These are phyloP conservation scores for Halocynthia aurantium DNA, from an alignment of 23 tunicate genomes.

Conservation along the genomic window DNA sequence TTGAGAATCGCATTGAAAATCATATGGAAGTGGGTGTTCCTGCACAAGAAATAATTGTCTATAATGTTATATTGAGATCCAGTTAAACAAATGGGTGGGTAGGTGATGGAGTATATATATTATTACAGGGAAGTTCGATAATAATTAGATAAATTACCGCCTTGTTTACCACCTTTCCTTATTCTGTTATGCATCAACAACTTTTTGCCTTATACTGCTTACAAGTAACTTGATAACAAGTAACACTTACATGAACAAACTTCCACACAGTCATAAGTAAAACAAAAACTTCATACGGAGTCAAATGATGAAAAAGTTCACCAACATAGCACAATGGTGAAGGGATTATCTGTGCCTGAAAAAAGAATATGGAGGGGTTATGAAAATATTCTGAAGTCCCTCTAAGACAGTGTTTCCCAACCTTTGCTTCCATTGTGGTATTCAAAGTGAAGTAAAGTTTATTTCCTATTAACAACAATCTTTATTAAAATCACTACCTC, in stretches of 20 bases:
- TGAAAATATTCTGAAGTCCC: neutral
- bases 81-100: neutral
- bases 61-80: neutral
- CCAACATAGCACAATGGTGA: constrained; percentile 60
- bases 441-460: no score
- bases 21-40: constrained; percentile 59
- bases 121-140: no score
- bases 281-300: constrained; percentile 60
- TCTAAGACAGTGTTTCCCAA: neutral
- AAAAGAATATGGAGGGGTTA: neutral
- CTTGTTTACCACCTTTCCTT: neutral
- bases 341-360: constrained; percentile 71
- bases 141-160: neutral
- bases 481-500: no score
- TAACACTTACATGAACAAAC: constrained; percentile 54
- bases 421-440: neutral
- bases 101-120: no score
- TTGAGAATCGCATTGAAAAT: constrained; percentile 15
- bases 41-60: constrained; percentile 5
- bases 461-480: no score
- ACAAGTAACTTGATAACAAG: neutral
- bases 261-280: constrained; percentile 57
- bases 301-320: constrained; percentile 41
- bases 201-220: no score
- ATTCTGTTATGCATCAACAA: no score